Evolutionary conservation across 2,888 invertebrate species (phyloP), one percentile per base, ranked within the genome.

Genomic region (Cataglyphis albicans): DNA sequence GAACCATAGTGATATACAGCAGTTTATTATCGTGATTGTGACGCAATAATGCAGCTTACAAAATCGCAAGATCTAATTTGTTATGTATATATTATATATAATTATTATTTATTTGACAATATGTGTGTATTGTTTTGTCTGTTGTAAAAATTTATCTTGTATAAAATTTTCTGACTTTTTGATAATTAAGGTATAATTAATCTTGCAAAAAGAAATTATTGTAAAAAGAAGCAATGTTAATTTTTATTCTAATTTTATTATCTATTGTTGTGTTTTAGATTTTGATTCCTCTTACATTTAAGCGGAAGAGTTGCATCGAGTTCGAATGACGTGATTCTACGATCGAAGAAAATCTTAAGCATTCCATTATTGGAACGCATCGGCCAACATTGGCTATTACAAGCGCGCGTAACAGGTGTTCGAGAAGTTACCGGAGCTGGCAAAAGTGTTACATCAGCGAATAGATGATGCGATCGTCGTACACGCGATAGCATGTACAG

Each of bases 351-450:
- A 68, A 68, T 76, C 68, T 68, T 15, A 57, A 76, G 32, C 59
- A 44, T 68, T 32, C 35, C 21, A n/a, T 57, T 44, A 57, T 44
- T 44, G 21, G 21, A 32, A 65, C 38, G 21, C 21, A 75, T 75
- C 38, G n/a, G 18, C 5, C 35, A 61, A 73, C 44, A 18, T 48
- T 73, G 61, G 3, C 57, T 82, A 32, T 81, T 65, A 75, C 32
- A 55, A 65, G 32, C 21, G 38, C n/a, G 25, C 78, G 83, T 83
- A 83, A 84, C 83, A 78, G 78, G 72, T 84, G 83, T 67, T 84
- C 76, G 76, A 84, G 78, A 83, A 83, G 76, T 83, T 70, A 78
- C 72, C 78, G 57, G 70, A 68, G 65, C 52, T 83, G 44, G 64
- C 65, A 63, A 82, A 57, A 76, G 75, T 70, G 52, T 84, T 82